Conservation (phyloP, 2,113 vertebrate species). For the Prinia subflava region DNA sequence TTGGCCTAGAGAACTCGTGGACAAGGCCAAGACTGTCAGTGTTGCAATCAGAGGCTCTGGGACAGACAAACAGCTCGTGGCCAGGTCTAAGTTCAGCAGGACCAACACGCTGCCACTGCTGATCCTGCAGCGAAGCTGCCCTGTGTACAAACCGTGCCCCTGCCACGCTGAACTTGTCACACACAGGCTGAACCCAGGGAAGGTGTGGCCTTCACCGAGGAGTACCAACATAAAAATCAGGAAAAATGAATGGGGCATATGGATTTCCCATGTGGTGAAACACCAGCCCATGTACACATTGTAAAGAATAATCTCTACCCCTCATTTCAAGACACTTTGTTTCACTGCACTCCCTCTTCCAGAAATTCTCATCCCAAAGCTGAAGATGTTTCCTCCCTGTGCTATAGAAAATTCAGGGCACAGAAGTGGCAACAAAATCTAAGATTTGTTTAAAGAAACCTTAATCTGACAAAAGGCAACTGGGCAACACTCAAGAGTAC, state of each 20-base stretch:
- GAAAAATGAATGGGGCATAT: background rate
- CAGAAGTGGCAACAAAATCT: background rate
- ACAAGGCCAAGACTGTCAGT: background rate
- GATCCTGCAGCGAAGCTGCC: background rate
- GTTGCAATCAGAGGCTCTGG: background rate
- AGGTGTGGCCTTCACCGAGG: background rate
- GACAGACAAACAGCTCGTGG: background rate
- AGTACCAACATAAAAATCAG: background rate
- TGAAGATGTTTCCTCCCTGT: background rate
- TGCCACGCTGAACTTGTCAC: background rate
- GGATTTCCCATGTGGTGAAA: background rate
- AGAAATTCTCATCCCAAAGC: background rate
- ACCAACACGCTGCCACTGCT: background rate
- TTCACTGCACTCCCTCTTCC: background rate
- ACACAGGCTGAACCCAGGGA: background rate
- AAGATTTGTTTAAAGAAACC: background rate
- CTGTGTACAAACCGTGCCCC: background rate
- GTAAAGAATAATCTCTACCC: background rate
- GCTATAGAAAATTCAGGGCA: background rate
- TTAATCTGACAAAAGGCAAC: background rate
- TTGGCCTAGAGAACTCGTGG: background rate
- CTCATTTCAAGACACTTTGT: background rate
- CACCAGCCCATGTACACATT: background rate
- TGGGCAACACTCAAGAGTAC: background rate
- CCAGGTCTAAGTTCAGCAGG: background rate